Evolutionary conservation across 30 jellyfish, hydroid and myxozoan species (phyloP), one percentile per base, ranked within the genome.

Genomic region (Chironex yamaguchii): DNA sequence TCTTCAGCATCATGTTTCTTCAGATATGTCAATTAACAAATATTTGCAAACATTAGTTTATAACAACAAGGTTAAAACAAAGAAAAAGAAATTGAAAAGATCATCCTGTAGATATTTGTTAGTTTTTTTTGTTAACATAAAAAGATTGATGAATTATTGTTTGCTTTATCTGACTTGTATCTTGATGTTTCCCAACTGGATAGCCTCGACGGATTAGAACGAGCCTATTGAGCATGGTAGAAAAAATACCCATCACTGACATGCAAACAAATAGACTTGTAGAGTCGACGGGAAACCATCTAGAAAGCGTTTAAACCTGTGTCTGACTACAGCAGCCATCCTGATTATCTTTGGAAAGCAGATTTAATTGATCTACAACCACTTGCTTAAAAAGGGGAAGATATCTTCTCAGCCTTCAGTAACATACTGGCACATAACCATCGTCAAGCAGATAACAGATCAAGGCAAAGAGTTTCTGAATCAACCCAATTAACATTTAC

Each of bases 341-440:
- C 68, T n/a, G 79, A 82, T 84, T 42, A 69, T 29, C 77, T 52
- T 1, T 84, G 88, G 94, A 82, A 68, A 52, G 28, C 51, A 26
- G 94, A 84, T 68, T 58, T 84, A 24, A 71, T 69, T 20, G 94
- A 84, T 71, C 52, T 84, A 71, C 0, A 71, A 0, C 54, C 70
- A 2, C 14, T 84, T 53, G 35, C 87, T 25, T 42, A 42, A 42
- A 6, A 42, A 42, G 58, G 58, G 17, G 58, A 42, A 42, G 58
- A 42, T 42, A 42, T 42, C 17, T 9, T 6, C 13, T 6, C 17
- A 17, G 17, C 17, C 58, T 42, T 42, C 17, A 9, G 17, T 9
- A 42, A 6, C 9, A 42, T 42, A 6, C 17, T 42, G 9, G 9
- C 13, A 6, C 58, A 6, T 42, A 9, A 42, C 58, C 58, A 42